Base-by-base conservation (phyloP, 2,888 invertebrate species). In the Leucoma salicis region DNA sequence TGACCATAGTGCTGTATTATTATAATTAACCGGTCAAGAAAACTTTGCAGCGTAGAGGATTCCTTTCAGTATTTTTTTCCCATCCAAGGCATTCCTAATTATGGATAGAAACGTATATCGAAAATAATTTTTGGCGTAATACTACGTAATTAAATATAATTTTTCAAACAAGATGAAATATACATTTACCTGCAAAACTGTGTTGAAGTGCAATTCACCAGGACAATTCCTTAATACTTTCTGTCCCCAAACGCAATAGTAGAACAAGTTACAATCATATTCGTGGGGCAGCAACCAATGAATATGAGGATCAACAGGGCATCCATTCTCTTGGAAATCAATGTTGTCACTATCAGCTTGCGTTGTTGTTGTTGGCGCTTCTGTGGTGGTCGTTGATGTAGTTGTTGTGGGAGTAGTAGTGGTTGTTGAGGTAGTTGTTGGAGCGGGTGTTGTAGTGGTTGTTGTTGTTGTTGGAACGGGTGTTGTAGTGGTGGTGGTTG, bases 221-320 rank as follows among this genome's bases (percentile, higher is more conserved):
- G 77, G 48, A 35, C 83, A 83, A 8, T 57, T 14, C 31, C 64
- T 63, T n/a, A 57, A 49, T 4, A 72, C 39, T 36, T 63, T 66
- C n/a, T 62, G 33, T 34, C 83, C 84, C 74, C 77, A 76, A 21
- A 79, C 79, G 55, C 86, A 87, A 53, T 78, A 76, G 55, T 83
- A 86, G 74, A 83, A 87, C 3, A 60, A 52, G 35, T 66, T 75
- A 58, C 83, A 85, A 38, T 78, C 64, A 8, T 53, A 46, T 39
- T 68, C 70, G 43, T 80, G 72, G 1, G 84, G 79, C 45, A 83
- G 52, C 8, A 85, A 62, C 82, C 78, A 80, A 60, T 82, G 82
- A 14, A 77, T 57, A 31, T 63, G 64, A 0, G 72, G 74, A 52
- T 83, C 48, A 0, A 69, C 68, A 1, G 87, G 87, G 53, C 86